Evolutionary conservation across 1,140 invertebrate genomes (phyloP), one percentile per base, ranked within the genome.

Genomic region (Ceratitis capitata): DNA sequence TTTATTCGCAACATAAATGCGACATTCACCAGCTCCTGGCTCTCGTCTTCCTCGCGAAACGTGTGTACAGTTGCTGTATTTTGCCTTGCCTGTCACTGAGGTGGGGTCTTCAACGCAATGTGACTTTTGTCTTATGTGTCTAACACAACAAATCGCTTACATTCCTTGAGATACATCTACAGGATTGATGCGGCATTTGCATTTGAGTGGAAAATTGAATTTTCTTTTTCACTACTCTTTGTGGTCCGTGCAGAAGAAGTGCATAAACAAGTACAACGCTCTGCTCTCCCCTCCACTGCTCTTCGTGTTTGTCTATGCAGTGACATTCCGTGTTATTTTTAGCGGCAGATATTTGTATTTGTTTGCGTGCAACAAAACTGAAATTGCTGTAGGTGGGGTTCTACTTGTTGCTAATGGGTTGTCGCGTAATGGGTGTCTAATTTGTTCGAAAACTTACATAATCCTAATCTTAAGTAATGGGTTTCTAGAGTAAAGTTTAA

Each of bases 141-240:
- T 87, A 89, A 90, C 89, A 87, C 89, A 89, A 88, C 88, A 90
- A 90, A 88, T 89, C 88, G 88, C 89, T 88, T 88, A 88, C 86
- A 88, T 87, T 88, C 86, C 86, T 89, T 86, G 85, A 88, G 87
- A 89, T 86, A 89, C 89, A 89, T 90, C 89, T 89, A 89, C 49
- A 87, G 90, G 88, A 90, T 85, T 53, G 47, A 49, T 90, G 88
- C 89, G 88, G 87, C 89, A 89, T 89, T 88, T 89, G 89, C 88
- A 89, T 89, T 91, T 91, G 88, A 88, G 89, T 90, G 89, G 89
- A 91, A 91, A 91, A 91, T 91, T 89, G 89, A 90, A 91, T 91
- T 90, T 89, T 90, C 89, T 89, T 89, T 89, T 89, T 89, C 87
- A 87, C 82, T 87, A 88, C 89, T 87, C 85, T 82, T 78, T n/a